phyloP scores from a whole-genome alignment of 2,113 vertebrate genomes.

The Petromus typicus region DNA sequence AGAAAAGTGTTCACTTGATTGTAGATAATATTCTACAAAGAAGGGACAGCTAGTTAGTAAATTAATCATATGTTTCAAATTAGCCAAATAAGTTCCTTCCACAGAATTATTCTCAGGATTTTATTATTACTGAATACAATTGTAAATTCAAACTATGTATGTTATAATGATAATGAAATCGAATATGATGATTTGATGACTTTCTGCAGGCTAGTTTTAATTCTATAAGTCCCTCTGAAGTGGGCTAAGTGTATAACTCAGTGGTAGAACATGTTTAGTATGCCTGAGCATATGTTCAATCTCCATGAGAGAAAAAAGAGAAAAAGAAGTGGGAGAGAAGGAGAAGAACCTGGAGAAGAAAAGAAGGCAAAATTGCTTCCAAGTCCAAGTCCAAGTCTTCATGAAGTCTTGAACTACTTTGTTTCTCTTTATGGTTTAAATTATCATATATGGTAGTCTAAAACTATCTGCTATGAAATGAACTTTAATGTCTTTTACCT shows the following conservation, averaged over 20 bases:
- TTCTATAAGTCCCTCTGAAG: neutral
- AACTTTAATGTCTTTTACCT: neutral
- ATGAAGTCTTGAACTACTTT: neutral
- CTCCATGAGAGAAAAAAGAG: neutral
- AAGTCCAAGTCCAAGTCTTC: neutral
- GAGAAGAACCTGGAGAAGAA: neutral
- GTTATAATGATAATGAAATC: neutral
- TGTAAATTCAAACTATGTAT: neutral
- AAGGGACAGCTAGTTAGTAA: neutral
- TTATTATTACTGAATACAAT: neutral
- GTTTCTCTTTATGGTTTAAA: neutral
- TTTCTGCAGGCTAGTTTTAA: slow-evolving; percentile 17
- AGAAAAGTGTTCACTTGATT: neutral
- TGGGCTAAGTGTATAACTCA: neutral
- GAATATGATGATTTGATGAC: neutral
- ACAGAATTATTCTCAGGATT: neutral
- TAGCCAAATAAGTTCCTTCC: neutral
- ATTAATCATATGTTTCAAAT: slow-evolving; percentile 4
- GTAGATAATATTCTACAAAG: neutral
- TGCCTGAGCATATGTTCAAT: neutral
- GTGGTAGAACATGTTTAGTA: neutral
- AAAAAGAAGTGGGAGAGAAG: neutral
- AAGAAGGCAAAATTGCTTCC: neutral
- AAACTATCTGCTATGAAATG: neutral
- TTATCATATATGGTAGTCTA: neutral